phyloP scores from a whole-genome alignment of 2,888 invertebrate genomes.

The Microchrysa polita region DNA sequence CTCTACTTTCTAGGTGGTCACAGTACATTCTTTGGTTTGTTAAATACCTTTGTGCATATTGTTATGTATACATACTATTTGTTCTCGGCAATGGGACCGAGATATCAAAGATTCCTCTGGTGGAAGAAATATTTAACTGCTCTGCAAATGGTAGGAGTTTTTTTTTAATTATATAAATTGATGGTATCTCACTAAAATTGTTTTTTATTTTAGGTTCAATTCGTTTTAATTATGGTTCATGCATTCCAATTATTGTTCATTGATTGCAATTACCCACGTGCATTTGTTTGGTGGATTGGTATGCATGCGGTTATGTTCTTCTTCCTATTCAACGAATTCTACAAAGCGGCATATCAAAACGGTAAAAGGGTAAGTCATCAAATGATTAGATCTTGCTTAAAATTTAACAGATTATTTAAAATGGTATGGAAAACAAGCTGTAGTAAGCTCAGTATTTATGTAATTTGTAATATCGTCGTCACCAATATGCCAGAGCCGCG shows the following conservation, averaged over 20 bases:
- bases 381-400: no score
- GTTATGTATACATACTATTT: conserved; percentile 96
- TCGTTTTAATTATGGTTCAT: conserved; percentile 89
- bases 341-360: conserved; percentile 79
- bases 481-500: no score
- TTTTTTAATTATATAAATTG: not conserved
- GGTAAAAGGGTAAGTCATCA: conserved; percentile 59
- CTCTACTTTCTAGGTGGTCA: conserved; percentile 77
- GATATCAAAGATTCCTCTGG: conserved; percentile 87
- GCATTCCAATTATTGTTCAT: conserved; percentile 91
- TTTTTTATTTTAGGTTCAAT: conserved; percentile 76
- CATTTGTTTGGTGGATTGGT: conserved; percentile 96
- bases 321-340: conserved; percentile 94
- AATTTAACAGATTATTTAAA: no score
- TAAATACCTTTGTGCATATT: conserved; percentile 97
- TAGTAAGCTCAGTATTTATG: no score
- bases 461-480: no score
- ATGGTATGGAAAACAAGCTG: no score
- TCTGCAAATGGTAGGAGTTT: conserved; percentile 90
- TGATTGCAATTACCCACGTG: conserved; percentile 91
- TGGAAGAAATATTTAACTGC: conserved; percentile 96
- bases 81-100: conserved; percentile 89
- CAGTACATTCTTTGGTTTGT: conserved; percentile 93
- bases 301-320: conserved; percentile 96
- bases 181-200: no score